Percentiles rank a stretch among this genome's conserved stretches.
Conservation (phyloP, 2,113 vertebrate species). For the Montifringilla adamsi region DNA sequence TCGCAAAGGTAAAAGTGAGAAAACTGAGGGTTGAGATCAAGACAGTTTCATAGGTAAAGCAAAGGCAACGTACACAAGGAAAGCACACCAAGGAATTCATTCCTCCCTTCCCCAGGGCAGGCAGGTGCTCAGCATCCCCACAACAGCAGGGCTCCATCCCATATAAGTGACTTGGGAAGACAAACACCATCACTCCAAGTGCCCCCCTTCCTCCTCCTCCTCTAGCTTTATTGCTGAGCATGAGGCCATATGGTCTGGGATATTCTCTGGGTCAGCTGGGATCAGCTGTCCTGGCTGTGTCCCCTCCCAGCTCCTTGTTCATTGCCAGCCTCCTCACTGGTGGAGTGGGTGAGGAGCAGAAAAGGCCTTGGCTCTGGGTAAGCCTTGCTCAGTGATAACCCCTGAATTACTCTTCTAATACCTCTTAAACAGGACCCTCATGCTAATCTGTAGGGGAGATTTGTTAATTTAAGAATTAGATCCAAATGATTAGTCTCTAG, state of each 20-base stretch:
- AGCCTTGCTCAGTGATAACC: not conserved
- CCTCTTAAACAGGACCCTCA: not conserved
- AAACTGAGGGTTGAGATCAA: not conserved
- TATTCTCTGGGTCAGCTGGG: not conserved
- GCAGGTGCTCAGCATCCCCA: not conserved
- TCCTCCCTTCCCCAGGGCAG: not conserved
- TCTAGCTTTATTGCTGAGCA: not conserved
- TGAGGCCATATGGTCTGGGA: rapidly evolving
- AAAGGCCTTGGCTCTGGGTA: not conserved
- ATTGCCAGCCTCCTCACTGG: not conserved
- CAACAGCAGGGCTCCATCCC: not conserved
- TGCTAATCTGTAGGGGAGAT: not conserved
- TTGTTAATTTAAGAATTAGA: not conserved
- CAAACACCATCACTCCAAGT: rapidly evolving
- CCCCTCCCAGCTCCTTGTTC: not conserved
- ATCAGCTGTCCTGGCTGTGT: not conserved
- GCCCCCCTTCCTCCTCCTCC: not conserved
- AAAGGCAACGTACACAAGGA: rapidly evolving
- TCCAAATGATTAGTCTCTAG: not conserved
- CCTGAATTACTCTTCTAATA: not conserved
- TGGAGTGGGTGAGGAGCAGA: not conserved
- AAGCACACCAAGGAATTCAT: not conserved
- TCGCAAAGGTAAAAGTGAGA: not conserved
- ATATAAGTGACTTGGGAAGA: rapidly evolving
- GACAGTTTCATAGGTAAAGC: not conserved